Percentiles rank a stretch among this genome's conserved stretches.
Evolutionary conservation across 2,797 vertebrate species (phyloP).

Genomic region (Pteronotus mesoamericanus): DNA sequence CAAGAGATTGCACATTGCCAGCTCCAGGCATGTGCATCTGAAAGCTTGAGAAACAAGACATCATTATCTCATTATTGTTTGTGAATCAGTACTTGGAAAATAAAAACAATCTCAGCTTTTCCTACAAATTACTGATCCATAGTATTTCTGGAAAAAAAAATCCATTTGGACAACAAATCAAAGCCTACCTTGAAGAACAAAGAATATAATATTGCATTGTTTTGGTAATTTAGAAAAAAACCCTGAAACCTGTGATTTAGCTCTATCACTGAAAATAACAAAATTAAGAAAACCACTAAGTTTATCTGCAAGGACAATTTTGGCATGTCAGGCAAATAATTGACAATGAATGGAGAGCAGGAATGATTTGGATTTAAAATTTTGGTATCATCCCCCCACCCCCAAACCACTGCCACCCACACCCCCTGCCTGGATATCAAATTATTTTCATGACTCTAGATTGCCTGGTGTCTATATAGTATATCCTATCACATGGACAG

Average conservation of each 20-base stretch:
- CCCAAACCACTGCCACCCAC: no score
- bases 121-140: background rate
- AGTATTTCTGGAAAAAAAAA: background rate
- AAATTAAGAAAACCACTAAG: background rate
- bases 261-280: background rate
- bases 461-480: fast-evolving
- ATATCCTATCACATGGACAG: no score
- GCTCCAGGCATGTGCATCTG: background rate
- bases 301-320: background rate
- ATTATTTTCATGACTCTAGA: background rate
- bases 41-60: background rate
- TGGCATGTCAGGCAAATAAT: background rate
- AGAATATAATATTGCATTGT: background rate
- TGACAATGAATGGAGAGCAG: background rate
- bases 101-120: background rate
- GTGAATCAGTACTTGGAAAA: background rate
- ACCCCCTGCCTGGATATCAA: background rate
- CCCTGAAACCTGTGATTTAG: background rate
- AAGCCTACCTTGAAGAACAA: background rate
- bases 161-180: background rate
- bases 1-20: background rate
- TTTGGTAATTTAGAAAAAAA: background rate
- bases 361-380: background rate
- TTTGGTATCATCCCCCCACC: fast-evolving
- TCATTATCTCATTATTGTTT: background rate